A percentile compares a stretch with the other conserved stretches of the same genome.
phyloP scores from a whole-genome alignment of 2,113 vertebrate species.

The Clarias magur region DNA sequence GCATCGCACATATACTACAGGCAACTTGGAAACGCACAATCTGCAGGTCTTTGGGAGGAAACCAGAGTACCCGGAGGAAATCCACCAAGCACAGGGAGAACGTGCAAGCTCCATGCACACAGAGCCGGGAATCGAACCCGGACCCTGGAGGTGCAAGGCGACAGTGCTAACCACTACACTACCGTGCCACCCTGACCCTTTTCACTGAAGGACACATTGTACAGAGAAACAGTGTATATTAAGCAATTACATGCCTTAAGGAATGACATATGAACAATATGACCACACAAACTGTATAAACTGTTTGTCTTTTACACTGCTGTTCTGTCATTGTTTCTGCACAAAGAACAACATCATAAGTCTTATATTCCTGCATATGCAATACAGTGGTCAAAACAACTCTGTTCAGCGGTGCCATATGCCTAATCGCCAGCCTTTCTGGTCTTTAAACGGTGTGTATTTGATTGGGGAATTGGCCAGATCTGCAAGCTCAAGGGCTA shows the following conservation, averaged over 20 bases:
- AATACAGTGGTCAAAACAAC: not conserved
- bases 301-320: not conserved
- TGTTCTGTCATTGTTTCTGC: not conserved
- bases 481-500: slow-evolving; percentile 12
- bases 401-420: not conserved
- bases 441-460: not conserved
- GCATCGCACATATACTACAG: too few relatives aligned
- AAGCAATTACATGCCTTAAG: too few relatives aligned
- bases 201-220: not conserved
- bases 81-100: too few relatives aligned
- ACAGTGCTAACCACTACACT: too few relatives aligned
- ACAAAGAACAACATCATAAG: not conserved
- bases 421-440: slow-evolving; percentile 2
- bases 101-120: too few relatives aligned
- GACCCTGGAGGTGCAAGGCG: too few relatives aligned
- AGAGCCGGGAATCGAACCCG: too few relatives aligned
- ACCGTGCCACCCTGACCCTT: too few relatives aligned
- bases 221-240: not conserved
- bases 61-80: too few relatives aligned
- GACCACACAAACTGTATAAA: not conserved
- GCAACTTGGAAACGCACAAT: too few relatives aligned
- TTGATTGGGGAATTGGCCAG: slow-evolving; percentile 3
- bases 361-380: not conserved
- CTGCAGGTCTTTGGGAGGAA: too few relatives aligned
- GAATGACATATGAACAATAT: not conserved